These are phyloP conservation scores for Plebejus anna DNA, from an alignment of 2,888 invertebrate species.

Conservation along the genomic window DNA sequence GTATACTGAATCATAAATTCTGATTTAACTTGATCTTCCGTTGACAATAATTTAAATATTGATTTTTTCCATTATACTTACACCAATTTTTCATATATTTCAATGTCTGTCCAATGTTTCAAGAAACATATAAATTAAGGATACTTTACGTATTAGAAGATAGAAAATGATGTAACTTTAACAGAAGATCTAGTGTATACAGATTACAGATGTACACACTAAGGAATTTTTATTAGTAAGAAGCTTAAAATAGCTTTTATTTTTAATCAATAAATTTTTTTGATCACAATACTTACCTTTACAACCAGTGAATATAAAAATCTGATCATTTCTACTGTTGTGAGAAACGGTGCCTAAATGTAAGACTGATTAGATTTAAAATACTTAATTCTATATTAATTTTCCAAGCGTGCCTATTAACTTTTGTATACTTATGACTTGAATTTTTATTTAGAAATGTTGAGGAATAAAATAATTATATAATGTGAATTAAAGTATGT, in stretches of 20 bases:
- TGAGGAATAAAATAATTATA: background rate
- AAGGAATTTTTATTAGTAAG: too few relatives aligned
- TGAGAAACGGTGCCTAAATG: slow-evolving; percentile 56
- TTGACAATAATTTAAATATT: too few relatives aligned
- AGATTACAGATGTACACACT: too few relatives aligned
- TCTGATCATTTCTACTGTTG: slow-evolving; percentile 38
- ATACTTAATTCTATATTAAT: slow-evolving; percentile 40
- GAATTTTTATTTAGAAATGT: background rate
- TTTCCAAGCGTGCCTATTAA: slow-evolving; percentile 36
- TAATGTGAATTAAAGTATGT: background rate
- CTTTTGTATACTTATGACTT: background rate
- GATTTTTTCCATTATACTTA: too few relatives aligned
- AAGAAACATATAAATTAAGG: too few relatives aligned
- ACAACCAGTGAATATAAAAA: slow-evolving; percentile 29
- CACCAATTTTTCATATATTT: too few relatives aligned
- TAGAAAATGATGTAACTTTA: too few relatives aligned
- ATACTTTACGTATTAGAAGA: too few relatives aligned
- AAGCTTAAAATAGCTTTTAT: background rate
- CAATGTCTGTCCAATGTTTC: too few relatives aligned
- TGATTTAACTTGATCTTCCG: background rate
- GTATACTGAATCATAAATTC: too few relatives aligned
- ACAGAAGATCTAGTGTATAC: too few relatives aligned
- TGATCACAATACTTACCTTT: background rate
- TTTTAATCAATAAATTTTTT: background rate
- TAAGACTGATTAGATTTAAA: slow-evolving; percentile 62